Conservation (phyloP, 2,888 invertebrate genomes). For the Acleris literana region DNA sequence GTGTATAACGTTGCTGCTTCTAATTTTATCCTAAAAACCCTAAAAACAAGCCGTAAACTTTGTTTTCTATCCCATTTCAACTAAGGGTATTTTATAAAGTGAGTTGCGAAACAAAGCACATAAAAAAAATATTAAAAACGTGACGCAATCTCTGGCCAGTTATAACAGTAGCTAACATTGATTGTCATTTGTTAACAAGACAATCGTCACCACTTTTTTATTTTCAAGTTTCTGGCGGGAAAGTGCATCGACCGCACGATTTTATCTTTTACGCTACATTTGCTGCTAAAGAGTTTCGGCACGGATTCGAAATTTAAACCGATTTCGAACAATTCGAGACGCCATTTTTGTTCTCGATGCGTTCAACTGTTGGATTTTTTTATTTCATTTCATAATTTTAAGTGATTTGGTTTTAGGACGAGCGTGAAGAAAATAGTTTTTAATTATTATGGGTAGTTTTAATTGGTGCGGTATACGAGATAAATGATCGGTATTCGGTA, state of each 20-base stretch:
- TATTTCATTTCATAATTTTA: constrained; percentile 32
- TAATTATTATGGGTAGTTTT: constrained; percentile 14
- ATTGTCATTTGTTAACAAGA: constrained; percentile 35
- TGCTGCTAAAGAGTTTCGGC: constrained; percentile 66
- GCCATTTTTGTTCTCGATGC: constrained; percentile 51
- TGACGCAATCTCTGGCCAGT: constrained; percentile 24
- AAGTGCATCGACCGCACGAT: constrained; percentile 70
- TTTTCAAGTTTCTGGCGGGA: constrained; percentile 32
- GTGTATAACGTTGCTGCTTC: too few species aligned
- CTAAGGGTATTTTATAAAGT: not conserved
- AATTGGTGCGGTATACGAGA: constrained; percentile 25
- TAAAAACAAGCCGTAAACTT: not conserved
- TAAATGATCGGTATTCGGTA: constrained; percentile 18
- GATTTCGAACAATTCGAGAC: constrained; percentile 63
- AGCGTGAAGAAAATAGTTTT: constrained; percentile 33
- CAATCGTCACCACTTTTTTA: constrained; percentile 30
- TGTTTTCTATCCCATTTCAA: not conserved
- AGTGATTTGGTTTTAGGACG: constrained; percentile 34
- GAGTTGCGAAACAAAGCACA: not conserved
- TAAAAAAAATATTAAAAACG: constrained; percentile 21
- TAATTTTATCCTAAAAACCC: not conserved
- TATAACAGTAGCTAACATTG: constrained; percentile 29
- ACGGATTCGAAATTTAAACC: constrained; percentile 68
- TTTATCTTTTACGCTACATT: constrained; percentile 70
- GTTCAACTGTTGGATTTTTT: constrained; percentile 43